Percentiles rank a stretch among this genome's conserved stretches.
These are phyloP conservation scores for Calonectris borealis DNA, from an alignment of 2,113 vertebrate species.

Conservation along the genomic window DNA sequence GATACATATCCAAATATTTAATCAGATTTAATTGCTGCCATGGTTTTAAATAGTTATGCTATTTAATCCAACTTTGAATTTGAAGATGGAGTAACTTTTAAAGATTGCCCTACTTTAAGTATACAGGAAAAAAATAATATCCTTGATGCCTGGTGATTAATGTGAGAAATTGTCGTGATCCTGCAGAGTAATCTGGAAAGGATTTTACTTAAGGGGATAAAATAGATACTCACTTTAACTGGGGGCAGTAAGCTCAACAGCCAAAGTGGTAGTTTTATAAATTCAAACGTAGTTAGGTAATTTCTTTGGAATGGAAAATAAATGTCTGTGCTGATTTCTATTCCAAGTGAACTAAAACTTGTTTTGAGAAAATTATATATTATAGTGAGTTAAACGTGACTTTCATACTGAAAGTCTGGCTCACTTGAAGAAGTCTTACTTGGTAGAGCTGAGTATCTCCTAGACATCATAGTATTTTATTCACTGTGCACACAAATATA, in stretches of 20 bases:
- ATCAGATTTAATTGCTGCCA: neutral
- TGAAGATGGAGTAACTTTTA: conserved; percentile 13
- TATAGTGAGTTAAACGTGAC: neutral
- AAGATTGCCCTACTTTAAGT: conserved; percentile 25
- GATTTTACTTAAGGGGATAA: conserved; percentile 50
- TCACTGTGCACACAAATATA: neutral
- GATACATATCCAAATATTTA: neutral
- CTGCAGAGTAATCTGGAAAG: conserved; percentile 28
- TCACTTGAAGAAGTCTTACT: neutral
- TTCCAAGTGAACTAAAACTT: neutral
- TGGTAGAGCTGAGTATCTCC: neutral
- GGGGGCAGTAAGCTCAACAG: conserved; percentile 13
- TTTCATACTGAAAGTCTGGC: neutral
- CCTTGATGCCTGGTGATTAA: conserved; percentile 18
- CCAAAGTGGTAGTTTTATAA: neutral
- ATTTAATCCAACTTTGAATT: conserved; percentile 20
- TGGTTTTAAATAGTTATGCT: neutral
- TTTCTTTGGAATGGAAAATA: neutral
- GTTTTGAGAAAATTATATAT: neutral
- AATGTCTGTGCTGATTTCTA: neutral
- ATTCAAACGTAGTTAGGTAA: neutral
- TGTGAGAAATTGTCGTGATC: conserved; percentile 44
- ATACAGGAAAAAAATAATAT: neutral
- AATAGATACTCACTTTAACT: conserved; percentile 16
- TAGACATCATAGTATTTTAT: neutral